Evolutionary conservation across 2,888 invertebrate species (phyloP), one percentile per base, ranked within the genome.

Genomic region (Thymelicus sylvestris): DNA sequence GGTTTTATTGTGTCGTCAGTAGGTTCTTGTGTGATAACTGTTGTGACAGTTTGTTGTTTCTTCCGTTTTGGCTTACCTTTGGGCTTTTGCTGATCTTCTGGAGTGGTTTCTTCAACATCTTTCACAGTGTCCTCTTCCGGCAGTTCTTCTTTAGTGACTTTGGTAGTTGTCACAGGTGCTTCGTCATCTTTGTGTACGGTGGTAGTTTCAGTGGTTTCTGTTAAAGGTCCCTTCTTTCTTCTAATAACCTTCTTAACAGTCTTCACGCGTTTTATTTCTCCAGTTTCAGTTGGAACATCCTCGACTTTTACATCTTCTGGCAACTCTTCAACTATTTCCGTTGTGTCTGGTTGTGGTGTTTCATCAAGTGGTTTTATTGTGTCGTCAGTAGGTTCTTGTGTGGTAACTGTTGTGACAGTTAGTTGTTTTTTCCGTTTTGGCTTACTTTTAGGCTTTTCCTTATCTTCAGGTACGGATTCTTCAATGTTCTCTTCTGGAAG

Each of bases 251-350:
- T 68, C 65, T 79, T 81, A 0, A 86, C 86, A 72, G 83, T 83
- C 55, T 83, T 84, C 3, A 84, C 76, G 0, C 31, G 24, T 59
- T 59, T 59, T 12, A 5, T 31, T 68, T 85, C 85, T 4, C 86
- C 86, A 73, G 82, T 79, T 72, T 84, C 77, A 0, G 91, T 88
- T 8, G 83, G 81, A 12, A 90, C 86, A 77, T 91, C 89, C 31
- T 57, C 52, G 38, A 90, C 77, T 41, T 87, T 84, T 1, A 88
- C 82, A 0, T 72, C 66, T 67, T 78, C 75, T n/a, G 75, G 77
- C 7, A 71, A 79, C 76, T 59, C 59, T 31, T 59, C 31, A 4
- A 59, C 0, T 6, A 13, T 31, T 38, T 59, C 59, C 0, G 6
- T 6, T 13, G 59, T 38, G 38, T 59, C 59, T 38, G 7, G 38